Evolutionary conservation across 2,797 vertebrate genomes (phyloP), one percentile per base, ranked within the genome.

Genomic region (Halcyon smyrnensis): DNA sequence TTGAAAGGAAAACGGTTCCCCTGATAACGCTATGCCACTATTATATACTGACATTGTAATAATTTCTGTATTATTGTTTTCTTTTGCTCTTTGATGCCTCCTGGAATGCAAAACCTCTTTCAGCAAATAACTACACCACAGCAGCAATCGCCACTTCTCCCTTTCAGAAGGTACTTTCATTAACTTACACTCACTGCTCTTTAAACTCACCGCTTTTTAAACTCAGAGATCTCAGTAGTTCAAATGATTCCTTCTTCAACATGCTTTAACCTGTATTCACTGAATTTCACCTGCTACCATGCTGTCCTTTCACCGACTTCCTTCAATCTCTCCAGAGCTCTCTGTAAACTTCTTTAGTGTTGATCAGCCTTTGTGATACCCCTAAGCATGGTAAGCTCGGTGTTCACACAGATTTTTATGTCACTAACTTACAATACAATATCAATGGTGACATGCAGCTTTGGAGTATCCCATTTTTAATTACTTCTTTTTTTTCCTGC

Each of bases 81-180:
- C 74, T 89, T 86, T 89, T 77, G 8, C n/a, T 84, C 46, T 91
- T 93, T 96, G 69, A 81, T 70, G 56, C 16, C 60, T 91, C 89
- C 56, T 65, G 34, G 60, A 87, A 91, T 48, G 60, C 56, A 43
- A 65, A 69, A 74, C 6, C 19, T 65, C 69, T 89, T 87, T 74
- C 51, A 87, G 51, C 65, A 87, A 81, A 84, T 68, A 87, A 57
- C 60, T 84, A 39, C 39, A 68, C 65, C 56, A 51, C 46, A 78
- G 86, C 65, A 81, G n/a, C 70, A 37, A 56, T 68, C 41, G 60
- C 24, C 20, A 48, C 41, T 70, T 93, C 37, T 74, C 37, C 69
- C 70, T 77, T 89, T 87, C 82, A 93, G 70, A 89, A 95, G n/a
- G 34, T 62, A 51, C 65, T 81, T 89, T 81, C 74, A 84, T 89